phyloP scores from a whole-genome alignment of 1,140 invertebrate species.

The Drosophila ironensis region DNA sequence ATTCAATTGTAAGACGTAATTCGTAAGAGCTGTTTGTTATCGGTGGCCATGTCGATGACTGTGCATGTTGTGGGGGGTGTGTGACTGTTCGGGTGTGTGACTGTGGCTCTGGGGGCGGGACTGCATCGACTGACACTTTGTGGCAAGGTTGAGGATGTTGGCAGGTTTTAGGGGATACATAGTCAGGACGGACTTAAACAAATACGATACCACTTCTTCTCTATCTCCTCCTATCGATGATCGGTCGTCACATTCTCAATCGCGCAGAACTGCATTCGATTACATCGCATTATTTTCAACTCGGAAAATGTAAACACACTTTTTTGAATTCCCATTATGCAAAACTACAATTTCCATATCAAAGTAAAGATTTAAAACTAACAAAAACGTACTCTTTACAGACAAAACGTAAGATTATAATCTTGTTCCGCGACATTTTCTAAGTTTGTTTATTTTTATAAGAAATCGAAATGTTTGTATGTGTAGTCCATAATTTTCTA shows the following conservation, averaged over 20 bases:
- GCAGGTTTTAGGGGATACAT: constrained; percentile 14
- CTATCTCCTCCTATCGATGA: constrained; percentile 19
- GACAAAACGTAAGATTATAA: constrained; percentile 38
- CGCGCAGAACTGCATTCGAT: constrained; percentile 56
- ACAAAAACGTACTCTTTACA: constrained; percentile 28
- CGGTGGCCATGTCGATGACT: constrained; percentile 17
- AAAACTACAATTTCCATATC: constrained; percentile 52
- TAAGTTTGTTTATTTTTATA: constrained; percentile 73
- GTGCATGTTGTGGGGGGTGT: constrained; percentile 21
- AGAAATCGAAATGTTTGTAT: constrained; percentile 63
- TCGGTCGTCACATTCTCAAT: constrained; percentile 27
- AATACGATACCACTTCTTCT: constrained; percentile 11
- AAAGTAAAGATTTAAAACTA: constrained; percentile 18
- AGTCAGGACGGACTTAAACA: neutral
- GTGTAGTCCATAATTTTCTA: constrained; percentile 74
- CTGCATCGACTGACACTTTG: constrained; percentile 59
- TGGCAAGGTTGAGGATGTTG: constrained; percentile 27
- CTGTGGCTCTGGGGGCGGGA: constrained; percentile 17
- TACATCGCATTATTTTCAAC: constrained; percentile 48
- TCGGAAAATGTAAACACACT: constrained; percentile 25
- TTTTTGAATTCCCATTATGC: constrained; percentile 54
- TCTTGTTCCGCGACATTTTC: constrained; percentile 59
- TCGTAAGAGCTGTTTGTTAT: constrained; percentile 68
- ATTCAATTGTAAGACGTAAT: constrained; percentile 50
- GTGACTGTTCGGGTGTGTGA: constrained; percentile 46